These are phyloP conservation scores for Carterocephalus palaemon DNA, from an alignment of 2,888 invertebrate genomes.

Conservation along the genomic window DNA sequence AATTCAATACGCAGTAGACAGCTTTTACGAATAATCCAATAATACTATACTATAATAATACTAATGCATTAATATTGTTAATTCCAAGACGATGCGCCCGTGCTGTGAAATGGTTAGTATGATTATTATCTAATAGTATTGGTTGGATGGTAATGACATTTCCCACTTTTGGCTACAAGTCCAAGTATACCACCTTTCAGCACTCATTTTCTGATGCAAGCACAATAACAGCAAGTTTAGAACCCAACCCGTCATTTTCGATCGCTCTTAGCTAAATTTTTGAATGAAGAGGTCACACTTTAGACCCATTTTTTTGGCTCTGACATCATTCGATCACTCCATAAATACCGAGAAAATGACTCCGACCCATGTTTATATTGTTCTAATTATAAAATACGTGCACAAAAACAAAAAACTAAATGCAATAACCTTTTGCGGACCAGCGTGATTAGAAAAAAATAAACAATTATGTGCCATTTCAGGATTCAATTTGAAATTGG, in stretches of 20 bases:
- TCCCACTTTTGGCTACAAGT: no score
- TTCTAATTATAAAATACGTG: conserved; percentile 58
- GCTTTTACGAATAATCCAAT: no score
- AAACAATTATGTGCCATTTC: conserved; percentile 63
- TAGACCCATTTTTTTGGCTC: conserved; percentile 38
- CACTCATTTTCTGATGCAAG: no score
- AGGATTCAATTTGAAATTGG: conserved; percentile 32
- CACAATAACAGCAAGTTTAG: no score
- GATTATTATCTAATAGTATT: no score
- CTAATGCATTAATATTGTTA: no score
- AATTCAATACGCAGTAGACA: no score
- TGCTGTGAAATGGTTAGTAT: no score
- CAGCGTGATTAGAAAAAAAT: conserved; percentile 57
- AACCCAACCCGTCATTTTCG: conserved; percentile 23
- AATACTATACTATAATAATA: no score
- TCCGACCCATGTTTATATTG: conserved; percentile 42
- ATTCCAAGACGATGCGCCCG: no score
- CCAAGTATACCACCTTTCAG: no score
- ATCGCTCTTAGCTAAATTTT: conserved; percentile 24
- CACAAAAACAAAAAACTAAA: conserved; percentile 41
- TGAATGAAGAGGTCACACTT: conserved; percentile 26
- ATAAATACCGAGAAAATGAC: conserved; percentile 53
- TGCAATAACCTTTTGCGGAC: conserved; percentile 62
- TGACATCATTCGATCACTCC: conserved; percentile 63
- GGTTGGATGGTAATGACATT: no score